Conservation (phyloP, 2,113 vertebrate genomes). For the Sturnira hondurensis region DNA sequence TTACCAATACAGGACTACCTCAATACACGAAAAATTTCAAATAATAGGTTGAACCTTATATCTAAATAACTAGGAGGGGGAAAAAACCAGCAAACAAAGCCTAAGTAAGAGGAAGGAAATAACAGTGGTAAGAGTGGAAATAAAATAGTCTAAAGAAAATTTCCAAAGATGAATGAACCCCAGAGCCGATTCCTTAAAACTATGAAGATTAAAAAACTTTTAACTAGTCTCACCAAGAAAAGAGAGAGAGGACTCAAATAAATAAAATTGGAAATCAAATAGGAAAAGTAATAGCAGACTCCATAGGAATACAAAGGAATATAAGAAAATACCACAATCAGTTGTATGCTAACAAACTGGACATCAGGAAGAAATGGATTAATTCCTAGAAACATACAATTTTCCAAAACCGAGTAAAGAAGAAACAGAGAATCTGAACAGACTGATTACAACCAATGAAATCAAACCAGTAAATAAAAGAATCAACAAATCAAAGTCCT, state of each 20-base stretch:
- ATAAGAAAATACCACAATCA: background rate
- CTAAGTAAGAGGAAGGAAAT: background rate
- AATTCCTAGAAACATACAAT: background rate
- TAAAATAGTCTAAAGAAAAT: background rate
- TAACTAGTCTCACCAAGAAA: background rate
- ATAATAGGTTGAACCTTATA: background rate
- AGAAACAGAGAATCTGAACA: background rate
- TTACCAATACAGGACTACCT: background rate
- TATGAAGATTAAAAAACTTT: background rate
- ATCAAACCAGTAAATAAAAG: background rate
- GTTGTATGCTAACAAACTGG: background rate
- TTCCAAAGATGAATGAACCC: background rate
- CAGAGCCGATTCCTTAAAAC: background rate
- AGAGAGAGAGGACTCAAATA: background rate
- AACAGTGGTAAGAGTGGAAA: background rate
- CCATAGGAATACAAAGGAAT: background rate
- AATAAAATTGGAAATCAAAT: background rate
- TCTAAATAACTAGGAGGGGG: background rate
- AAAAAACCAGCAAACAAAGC: background rate
- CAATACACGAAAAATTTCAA: background rate
- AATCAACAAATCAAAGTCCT: too few species aligned
- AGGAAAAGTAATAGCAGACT: background rate
- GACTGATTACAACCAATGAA: background rate
- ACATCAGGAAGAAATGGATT: background rate
- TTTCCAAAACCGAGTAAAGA: background rate